phyloP scores from a whole-genome alignment of 2,888 invertebrate species.

The Volucella zonaria region DNA sequence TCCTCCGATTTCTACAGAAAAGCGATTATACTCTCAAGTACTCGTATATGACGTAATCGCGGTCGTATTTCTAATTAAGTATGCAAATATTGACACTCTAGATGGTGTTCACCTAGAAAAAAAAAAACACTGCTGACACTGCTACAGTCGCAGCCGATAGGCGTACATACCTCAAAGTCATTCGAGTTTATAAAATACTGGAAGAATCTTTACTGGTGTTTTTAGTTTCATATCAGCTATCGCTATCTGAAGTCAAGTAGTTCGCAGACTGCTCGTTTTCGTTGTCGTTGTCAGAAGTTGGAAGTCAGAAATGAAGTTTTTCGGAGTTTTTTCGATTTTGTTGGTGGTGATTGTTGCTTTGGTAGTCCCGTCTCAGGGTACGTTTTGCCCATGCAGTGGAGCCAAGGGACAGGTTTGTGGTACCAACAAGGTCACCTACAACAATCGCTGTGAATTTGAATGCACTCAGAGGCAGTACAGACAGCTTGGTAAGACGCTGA shows the following conservation, averaged over 20 bases:
- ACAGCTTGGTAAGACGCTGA: constrained; percentile 77
- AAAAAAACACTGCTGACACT: constrained; percentile 14
- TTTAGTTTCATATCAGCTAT: constrained; percentile 56
- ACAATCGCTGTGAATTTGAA: constrained; percentile 97
- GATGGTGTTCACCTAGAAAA: constrained; percentile 8
- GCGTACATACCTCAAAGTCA: not conserved
- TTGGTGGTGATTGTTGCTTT: constrained; percentile 70
- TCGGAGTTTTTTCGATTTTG: constrained; percentile 73
- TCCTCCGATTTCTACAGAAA: constrained; percentile 49
- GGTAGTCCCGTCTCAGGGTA: constrained; percentile 75
- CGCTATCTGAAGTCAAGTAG: constrained; percentile 30
- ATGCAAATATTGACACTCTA: constrained; percentile 64
- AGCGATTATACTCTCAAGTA: not conserved
- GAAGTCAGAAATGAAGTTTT: constrained; percentile 76
- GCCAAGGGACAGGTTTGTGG: constrained; percentile 95
- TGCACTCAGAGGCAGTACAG: constrained; percentile 85
- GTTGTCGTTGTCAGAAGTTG: too few species aligned
- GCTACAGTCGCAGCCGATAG: not conserved
- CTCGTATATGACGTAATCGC: constrained; percentile 44
- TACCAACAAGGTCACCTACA: constrained; percentile 94
- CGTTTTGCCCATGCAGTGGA: constrained; percentile 88
- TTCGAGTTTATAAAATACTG: constrained; percentile 22
- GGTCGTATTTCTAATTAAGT: constrained; percentile 52
- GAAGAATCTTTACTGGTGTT: not conserved
- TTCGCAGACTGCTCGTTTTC: too few species aligned